Evolutionary conservation across 2,797 vertebrate species (phyloP), one percentile per base, ranked within the genome.

Genomic region (Tadarida brasiliensis): DNA sequence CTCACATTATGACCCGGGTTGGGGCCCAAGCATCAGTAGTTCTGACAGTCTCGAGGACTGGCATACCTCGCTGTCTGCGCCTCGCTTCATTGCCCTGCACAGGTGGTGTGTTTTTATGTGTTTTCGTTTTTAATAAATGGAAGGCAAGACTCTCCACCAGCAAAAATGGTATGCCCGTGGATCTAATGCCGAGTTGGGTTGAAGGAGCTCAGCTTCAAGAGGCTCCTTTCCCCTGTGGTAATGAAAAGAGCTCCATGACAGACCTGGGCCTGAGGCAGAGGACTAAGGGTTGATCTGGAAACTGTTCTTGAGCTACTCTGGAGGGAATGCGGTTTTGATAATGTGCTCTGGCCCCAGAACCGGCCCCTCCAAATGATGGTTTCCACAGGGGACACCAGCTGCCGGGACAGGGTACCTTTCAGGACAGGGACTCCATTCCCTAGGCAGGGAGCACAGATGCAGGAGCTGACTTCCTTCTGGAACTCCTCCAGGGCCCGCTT

Each of bases 391-490:
- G 30, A 83, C 10, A 44, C 28, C 24, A 35, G 39, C 14, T 22
- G 54, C 74, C 44, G 19, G 17, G 81, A 63, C 49, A 28, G 0
- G 1, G 88, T 98, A 99, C 99, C 99, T 99, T 92, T 99, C 56
- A 99, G 98, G 76, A 99, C 97, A 8, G 99, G 98, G n/a, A 98
- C 93, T 63, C 99, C 99, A 0, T 99, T 99, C 95, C 99, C 99
- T 0, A 39, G 98, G 97, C 99, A 99, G 0, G 99, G 99, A 35
- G 98, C 97, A 49, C 99, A 99, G 59, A 44, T 99, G 80, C 99
- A 99, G 7, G 99, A 93, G 61, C 98, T 99, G 33, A 84, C 98
- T 98, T 99, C 99, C 14, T 56, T 97, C 97, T 99, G 98, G 98
- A 99, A 99, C 97, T 99, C 99, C 0, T 98, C 97, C 94, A 99